phyloP scores from a whole-genome alignment of 2,113 vertebrate genomes.

The Girardinichthys multiradiatus region DNA sequence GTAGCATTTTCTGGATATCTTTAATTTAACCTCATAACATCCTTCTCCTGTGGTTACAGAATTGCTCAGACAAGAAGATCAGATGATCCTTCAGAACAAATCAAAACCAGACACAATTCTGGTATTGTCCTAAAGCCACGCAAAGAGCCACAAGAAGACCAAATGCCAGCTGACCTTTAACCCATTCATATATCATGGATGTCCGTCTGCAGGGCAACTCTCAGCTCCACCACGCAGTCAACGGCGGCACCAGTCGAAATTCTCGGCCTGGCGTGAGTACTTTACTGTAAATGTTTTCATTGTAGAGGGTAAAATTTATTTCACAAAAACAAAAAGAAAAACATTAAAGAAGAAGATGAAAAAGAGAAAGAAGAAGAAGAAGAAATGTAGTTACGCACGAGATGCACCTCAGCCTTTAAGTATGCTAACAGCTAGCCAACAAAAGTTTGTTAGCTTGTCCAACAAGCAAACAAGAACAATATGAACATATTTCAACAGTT shows the following conservation, averaged over 20 bases:
- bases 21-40: neutral
- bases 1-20: no score
- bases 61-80: slow-evolving; percentile 1
- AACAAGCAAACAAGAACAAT: neutral
- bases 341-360: neutral
- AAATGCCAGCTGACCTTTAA: slow-evolving; percentile 51
- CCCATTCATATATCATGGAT: slow-evolving; percentile 67
- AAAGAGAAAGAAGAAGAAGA: no score
- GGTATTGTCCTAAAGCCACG: neutral
- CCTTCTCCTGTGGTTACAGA: slow-evolving; percentile 28
- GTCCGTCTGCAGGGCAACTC: slow-evolving; percentile 59
- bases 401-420: neutral
- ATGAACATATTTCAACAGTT: neutral
- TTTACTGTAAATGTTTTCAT: no score
- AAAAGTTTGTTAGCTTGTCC: neutral
- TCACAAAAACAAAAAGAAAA: neutral
- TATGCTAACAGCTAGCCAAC: neutral
- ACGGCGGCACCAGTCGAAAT: slow-evolving; percentile 36
- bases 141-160: slow-evolving; percentile 38
- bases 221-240: slow-evolving; percentile 55
- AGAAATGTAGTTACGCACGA: neutral
- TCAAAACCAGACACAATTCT: slow-evolving; percentile 22
- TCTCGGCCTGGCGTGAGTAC: slow-evolving; percentile 28
- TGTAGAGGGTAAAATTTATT: neutral
- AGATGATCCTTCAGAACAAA: slow-evolving; percentile 29